phyloP scores from a whole-genome alignment of 2,888 invertebrate genomes.

The Eilema depressum region DNA sequence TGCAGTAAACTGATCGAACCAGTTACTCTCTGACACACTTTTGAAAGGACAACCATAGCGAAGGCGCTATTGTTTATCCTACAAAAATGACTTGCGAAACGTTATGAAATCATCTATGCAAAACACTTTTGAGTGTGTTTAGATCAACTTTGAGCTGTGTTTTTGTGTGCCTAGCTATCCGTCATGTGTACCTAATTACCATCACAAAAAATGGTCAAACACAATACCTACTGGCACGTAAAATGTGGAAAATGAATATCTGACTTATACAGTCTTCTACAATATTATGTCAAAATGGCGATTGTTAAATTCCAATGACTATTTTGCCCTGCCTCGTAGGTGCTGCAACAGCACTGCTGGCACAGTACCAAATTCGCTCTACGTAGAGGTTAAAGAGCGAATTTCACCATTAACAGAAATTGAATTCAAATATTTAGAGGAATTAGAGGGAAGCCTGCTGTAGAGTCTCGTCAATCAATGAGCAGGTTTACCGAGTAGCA shows the following conservation, averaged over 20 bases:
- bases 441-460: no score
- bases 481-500: no score
- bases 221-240: not conserved
- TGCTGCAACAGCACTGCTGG: no score
- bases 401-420: no score
- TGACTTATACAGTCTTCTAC: not conserved
- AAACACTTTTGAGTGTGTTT: slow-evolving; percentile 42
- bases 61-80: slow-evolving; percentile 73
- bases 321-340: no score
- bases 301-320: no score
- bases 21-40: slow-evolving; percentile 76
- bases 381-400: no score
- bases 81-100: slow-evolving; percentile 60
- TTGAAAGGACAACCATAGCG: slow-evolving; percentile 75
- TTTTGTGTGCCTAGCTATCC: slow-evolving; percentile 16
- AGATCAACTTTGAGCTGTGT: slow-evolving; percentile 12
- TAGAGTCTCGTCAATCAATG: not conserved
- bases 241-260: not conserved
- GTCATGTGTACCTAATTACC: slow-evolving; percentile 17
- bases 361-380: no score
- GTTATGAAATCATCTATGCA: slow-evolving; percentile 59
- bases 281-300: no score
- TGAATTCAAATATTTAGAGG: no score
- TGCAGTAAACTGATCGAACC: slow-evolving; percentile 58
- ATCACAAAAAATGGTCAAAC: slow-evolving; percentile 13